Conservation (phyloP, 2,888 invertebrate genomes). For the Dynastes hyllus region DNA sequence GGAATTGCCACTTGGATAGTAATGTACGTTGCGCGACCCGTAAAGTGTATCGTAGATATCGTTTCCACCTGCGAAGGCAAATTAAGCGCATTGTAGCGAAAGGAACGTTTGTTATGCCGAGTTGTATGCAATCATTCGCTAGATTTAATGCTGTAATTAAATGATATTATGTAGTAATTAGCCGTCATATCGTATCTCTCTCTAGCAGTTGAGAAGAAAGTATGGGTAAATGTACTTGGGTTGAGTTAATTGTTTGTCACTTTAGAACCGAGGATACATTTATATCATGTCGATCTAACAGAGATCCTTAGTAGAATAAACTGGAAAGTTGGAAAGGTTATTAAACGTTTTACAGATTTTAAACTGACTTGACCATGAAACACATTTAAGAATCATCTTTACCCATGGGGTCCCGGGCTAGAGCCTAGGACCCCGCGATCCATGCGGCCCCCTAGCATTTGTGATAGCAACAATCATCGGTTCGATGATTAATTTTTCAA, state of each 20-base stretch:
- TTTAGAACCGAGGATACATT: too few species aligned
- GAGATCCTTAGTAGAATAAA: too few species aligned
- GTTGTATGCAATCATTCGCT: neutral
- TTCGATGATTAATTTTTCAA: too few species aligned
- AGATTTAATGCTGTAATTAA: neutral
- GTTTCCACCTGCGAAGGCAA: neutral
- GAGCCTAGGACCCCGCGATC: too few species aligned
- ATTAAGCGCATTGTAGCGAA: neutral
- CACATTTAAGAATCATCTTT: too few species aligned
- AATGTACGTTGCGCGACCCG: neutral
- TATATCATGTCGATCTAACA: too few species aligned
- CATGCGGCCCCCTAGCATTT: too few species aligned
- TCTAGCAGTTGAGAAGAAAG: neutral
- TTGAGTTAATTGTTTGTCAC: neutral
- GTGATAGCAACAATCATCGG: too few species aligned
- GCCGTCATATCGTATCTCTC: neutral
- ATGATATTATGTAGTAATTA: neutral
- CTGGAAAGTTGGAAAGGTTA: too few species aligned
- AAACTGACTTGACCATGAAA: too few species aligned
- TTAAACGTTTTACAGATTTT: too few species aligned
- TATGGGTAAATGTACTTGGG: neutral
- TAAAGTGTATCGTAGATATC: neutral
- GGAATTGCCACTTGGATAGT: conserved; percentile 4
- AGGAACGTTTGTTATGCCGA: neutral
- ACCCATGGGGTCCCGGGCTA: too few species aligned